These are phyloP conservation scores for Glyphotaelius pellucidus DNA, from an alignment of 2,888 invertebrate genomes.

Conservation along the genomic window DNA sequence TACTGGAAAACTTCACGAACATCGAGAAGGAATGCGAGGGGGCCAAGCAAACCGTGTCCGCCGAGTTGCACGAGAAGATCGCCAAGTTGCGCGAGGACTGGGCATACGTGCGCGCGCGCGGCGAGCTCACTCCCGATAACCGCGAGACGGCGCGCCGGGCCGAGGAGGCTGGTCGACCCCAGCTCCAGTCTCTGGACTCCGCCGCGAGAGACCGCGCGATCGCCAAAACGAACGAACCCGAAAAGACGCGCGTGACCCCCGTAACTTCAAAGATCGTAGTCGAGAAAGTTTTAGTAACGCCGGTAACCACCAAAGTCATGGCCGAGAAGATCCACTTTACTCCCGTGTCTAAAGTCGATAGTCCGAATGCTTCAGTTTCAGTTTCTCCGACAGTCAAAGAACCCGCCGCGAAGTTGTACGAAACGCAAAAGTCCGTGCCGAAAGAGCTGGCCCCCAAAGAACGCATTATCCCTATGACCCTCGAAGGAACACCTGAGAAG, in stretches of 20 bases:
- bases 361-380: neutral
- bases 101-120: slow-evolving; percentile 71
- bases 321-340: slow-evolving; percentile 23
- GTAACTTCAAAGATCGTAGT: slow-evolving; percentile 26
- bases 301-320: slow-evolving; percentile 41
- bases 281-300: slow-evolving; percentile 28
- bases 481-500: slow-evolving; percentile 37
- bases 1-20: slow-evolving; percentile 81
- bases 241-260: neutral
- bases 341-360: neutral
- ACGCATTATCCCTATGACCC: slow-evolving; percentile 50
- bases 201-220: slow-evolving; percentile 30
- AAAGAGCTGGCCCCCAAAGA: slow-evolving; percentile 33
- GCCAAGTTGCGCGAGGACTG: slow-evolving; percentile 76
- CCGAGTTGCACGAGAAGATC: slow-evolving; percentile 73
- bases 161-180: neutral
- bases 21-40: slow-evolving; percentile 76
- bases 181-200: neutral
- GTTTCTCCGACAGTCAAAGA: slow-evolving; percentile 1
- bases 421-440: slow-evolving; percentile 10
- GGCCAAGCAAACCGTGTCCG: slow-evolving; percentile 70
- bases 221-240: slow-evolving; percentile 14
- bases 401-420: slow-evolving; percentile 13
- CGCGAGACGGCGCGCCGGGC: slow-evolving; percentile 56
- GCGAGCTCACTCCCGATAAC: slow-evolving; percentile 58